Percentiles rank a stretch among this genome's conserved stretches.
phyloP scores from a whole-genome alignment of 2,797 vertebrate genomes.

The Rhabdomys pumilio region DNA sequence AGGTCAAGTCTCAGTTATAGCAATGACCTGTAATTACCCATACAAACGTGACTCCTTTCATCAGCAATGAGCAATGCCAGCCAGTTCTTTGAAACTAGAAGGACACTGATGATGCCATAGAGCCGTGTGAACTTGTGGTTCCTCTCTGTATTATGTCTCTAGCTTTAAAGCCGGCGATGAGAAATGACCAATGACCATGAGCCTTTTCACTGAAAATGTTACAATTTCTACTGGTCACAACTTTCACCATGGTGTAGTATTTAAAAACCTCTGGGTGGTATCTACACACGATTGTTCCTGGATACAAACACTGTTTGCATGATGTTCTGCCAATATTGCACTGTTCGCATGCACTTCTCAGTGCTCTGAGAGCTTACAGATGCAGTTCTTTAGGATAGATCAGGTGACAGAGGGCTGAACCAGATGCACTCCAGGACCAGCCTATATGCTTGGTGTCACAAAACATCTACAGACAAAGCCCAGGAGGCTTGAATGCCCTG shows the following conservation, averaged over 20 bases:
- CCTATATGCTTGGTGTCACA: background rate
- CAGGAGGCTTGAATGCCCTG: background rate
- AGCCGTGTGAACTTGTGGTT: background rate
- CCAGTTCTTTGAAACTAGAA: background rate
- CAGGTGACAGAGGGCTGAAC: background rate
- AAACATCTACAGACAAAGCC: slow-evolving; percentile 12
- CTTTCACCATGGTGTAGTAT: background rate
- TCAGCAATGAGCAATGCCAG: background rate
- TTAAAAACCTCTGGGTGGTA: background rate
- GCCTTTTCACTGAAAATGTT: background rate
- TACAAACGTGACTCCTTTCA: background rate
- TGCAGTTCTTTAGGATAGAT: background rate
- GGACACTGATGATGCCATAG: background rate
- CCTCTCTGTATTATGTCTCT: background rate
- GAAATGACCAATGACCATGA: background rate
- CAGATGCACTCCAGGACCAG: background rate
- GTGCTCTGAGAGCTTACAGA: background rate
- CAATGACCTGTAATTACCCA: background rate
- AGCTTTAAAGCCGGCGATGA: background rate
- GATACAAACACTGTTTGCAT: background rate
- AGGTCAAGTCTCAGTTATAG: background rate
- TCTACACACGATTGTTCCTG: background rate
- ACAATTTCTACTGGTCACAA: background rate
- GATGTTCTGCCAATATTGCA: background rate
- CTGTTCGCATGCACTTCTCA: background rate